Conservation (phyloP, 2,888 invertebrate species). For the Cactoblastis cactorum region DNA sequence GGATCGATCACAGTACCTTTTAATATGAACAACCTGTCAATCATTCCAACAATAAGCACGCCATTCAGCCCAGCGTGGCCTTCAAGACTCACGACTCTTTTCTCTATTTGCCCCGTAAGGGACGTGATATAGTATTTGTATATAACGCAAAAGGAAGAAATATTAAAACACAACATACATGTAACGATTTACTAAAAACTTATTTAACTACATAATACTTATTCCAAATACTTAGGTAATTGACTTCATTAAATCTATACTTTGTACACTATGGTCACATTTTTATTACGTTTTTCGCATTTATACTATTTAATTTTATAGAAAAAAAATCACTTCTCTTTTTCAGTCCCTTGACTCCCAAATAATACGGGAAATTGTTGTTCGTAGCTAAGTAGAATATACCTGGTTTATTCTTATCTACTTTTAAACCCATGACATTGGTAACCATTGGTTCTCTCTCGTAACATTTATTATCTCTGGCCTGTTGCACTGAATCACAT, state of each 20-base stretch:
- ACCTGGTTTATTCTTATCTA: conserved; percentile 28
- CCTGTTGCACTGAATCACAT: conserved; percentile 38
- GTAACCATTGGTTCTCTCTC: conserved; percentile 27
- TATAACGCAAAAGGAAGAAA: neutral
- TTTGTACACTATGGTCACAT: conserved; percentile 8
- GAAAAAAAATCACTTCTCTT: conserved; percentile 27
- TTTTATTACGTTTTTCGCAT: neutral
- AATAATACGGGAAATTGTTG: conserved; percentile 30
- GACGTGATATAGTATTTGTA: too few relatives aligned
- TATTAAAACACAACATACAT: neutral
- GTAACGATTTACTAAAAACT: neutral
- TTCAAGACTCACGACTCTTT: too few relatives aligned
- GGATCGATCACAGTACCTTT: too few relatives aligned
- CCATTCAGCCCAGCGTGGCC: too few relatives aligned
- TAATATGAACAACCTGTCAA: too few relatives aligned
- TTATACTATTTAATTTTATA: neutral
- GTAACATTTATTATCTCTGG: conserved; percentile 32
- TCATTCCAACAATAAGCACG: too few relatives aligned
- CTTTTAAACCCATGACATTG: conserved; percentile 25
- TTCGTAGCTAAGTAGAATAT: conserved; percentile 34
- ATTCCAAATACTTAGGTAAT: neutral
- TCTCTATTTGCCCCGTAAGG: too few relatives aligned
- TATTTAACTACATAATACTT: neutral
- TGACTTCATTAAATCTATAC: neutral
- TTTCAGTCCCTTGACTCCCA: conserved; percentile 34